Conservation (phyloP, 1,140 invertebrate genomes). For the Aphelinus certus region DNA sequence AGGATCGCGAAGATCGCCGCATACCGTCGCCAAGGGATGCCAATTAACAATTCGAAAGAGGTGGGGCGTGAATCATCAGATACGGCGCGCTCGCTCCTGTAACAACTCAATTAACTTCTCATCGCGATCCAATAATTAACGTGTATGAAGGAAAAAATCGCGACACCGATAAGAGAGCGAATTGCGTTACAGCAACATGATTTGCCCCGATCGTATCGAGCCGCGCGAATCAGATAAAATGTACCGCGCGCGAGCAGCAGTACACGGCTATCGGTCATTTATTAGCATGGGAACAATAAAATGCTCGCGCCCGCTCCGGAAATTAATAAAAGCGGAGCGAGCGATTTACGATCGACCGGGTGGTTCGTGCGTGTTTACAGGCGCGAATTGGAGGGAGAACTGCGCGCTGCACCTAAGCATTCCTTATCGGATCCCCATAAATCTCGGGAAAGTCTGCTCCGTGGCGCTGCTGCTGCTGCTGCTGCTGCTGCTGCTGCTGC, state of each 20-base stretch:
- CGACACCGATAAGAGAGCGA: too few species aligned
- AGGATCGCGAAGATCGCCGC: too few species aligned
- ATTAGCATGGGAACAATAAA: conserved; percentile 12
- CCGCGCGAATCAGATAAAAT: neutral
- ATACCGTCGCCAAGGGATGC: too few species aligned
- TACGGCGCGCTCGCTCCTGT: too few species aligned
- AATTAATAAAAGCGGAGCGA: conserved; percentile 8
- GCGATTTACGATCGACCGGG: conserved; percentile 15
- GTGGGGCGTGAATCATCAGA: too few species aligned
- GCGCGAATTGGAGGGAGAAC: neutral
- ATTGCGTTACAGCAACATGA: too few species aligned
- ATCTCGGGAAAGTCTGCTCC: conserved; percentile 32
- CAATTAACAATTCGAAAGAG: too few species aligned
- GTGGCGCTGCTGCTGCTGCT: neutral
- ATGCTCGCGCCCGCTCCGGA: neutral
- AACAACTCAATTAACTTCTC: too few species aligned
- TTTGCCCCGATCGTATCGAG: too few species aligned
- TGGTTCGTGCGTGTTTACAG: conserved; percentile 12
- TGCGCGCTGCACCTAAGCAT: neutral
- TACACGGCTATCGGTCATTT: neutral
- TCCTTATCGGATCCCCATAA: conserved; percentile 34
- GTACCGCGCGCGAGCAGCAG: neutral
- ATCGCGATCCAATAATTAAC: too few species aligned
- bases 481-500: too few species aligned
- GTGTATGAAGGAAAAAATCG: too few species aligned